A percentile compares a stretch with the other conserved stretches of the same genome.
Evolutionary conservation across 2,113 vertebrate genomes (phyloP).

Genomic region (Pelodiscus sinensis): DNA sequence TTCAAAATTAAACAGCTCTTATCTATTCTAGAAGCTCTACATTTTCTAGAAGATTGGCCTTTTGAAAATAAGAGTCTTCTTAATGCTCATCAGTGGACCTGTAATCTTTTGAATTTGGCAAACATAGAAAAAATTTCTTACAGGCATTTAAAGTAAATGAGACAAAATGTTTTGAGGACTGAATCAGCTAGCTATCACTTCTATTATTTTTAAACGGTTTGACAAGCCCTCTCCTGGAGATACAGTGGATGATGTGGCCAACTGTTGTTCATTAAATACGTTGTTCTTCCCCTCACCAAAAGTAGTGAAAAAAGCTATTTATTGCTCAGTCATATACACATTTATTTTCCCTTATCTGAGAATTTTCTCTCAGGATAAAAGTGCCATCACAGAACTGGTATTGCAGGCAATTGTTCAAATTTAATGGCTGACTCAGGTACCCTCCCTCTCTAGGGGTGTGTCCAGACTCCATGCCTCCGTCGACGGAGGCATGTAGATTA

Average conservation of each 20-base stretch:
- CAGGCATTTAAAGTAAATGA: slow-evolving; percentile 29
- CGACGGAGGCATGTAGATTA: too few relatives aligned
- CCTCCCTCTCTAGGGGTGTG: not conserved
- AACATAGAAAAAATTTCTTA: slow-evolving; percentile 33
- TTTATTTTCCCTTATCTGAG: not conserved
- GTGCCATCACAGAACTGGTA: not conserved
- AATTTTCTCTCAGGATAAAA: not conserved
- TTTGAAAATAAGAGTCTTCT: not conserved
- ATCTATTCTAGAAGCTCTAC: not conserved
- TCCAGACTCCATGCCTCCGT: too few relatives aligned
- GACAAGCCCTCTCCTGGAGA: slow-evolving; percentile 32
- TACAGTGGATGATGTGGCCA: not conserved
- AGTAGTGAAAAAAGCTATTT: not conserved
- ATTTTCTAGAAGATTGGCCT: not conserved
- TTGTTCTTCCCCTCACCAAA: not conserved
- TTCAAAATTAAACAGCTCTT: accelerated
- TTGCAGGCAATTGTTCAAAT: not conserved
- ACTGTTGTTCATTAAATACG: not conserved
- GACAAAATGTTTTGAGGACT: slow-evolving; percentile 41
- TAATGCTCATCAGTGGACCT: not conserved
- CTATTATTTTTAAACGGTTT: slow-evolving; percentile 33
- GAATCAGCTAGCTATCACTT: slow-evolving; percentile 11
- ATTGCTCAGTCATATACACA: not conserved
- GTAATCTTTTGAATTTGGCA: not conserved
- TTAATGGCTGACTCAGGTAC: not conserved